Evolutionary conservation across 2,888 invertebrate species (phyloP).

Genomic region (Rhamnusium bicolor): DNA sequence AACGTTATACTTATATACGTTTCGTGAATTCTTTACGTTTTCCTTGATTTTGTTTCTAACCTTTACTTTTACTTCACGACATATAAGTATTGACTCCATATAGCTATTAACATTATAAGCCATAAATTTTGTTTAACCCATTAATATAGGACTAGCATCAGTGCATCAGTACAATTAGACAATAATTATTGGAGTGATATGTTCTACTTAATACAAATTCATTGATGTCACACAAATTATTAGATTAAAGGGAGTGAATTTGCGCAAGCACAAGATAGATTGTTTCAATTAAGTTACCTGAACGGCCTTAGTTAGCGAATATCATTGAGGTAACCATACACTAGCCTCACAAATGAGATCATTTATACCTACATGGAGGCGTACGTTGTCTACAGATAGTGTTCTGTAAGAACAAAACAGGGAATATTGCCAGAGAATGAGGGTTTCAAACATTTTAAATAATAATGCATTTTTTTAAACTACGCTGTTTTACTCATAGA

Average conservation of each 20-base stretch:
- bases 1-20: too few relatives aligned
- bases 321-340: constrained; percentile 8
- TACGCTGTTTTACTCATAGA: too few relatives aligned
- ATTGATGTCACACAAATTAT: constrained; percentile 31
- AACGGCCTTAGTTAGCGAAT: not conserved
- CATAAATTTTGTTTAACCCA: constrained; percentile 8
- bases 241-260: constrained; percentile 16
- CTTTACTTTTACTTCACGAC: too few relatives aligned
- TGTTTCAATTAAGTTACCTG: constrained; percentile 37
- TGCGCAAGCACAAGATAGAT: constrained; percentile 23
- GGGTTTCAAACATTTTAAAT: too few relatives aligned
- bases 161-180: constrained; percentile 30
- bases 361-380: not conserved
- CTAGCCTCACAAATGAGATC: not conserved
- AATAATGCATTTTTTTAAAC: too few relatives aligned
- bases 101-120: not conserved
- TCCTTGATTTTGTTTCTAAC: too few relatives aligned
- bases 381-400: not conserved
- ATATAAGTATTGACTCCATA: not conserved
- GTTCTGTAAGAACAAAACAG: not conserved
- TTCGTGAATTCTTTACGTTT: too few relatives aligned
- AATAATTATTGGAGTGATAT: constrained; percentile 23
- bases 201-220: constrained; percentile 31
- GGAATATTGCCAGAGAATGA: not conserved
- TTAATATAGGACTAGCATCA: constrained; percentile 12